Conservation (phyloP, 2,113 vertebrate genomes). For the Desmodus rotundus region DNA sequence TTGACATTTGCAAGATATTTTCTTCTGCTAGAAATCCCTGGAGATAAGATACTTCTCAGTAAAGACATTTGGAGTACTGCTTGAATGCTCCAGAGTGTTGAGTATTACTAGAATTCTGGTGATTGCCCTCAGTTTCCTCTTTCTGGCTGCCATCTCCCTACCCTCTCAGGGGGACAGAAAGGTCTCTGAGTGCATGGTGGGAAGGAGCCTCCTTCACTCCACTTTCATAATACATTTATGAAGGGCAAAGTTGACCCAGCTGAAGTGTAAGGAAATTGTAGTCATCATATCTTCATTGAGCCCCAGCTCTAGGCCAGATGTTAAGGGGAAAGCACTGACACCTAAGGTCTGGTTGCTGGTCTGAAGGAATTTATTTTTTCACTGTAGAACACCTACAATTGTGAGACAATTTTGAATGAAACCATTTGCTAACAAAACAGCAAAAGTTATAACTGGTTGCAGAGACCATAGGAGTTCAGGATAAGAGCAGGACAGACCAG, state of each 20-base stretch:
- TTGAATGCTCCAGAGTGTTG: not conserved
- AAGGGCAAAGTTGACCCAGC: not conserved
- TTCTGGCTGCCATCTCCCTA: not conserved
- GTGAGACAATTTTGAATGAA: not conserved
- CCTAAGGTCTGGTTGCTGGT: not conserved
- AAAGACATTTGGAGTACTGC: not conserved
- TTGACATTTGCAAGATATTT: not conserved
- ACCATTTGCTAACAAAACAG: not conserved
- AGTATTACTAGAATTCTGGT: not conserved
- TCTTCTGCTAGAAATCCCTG: not conserved
- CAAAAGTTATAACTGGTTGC: not conserved
- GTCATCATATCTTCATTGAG: not conserved
- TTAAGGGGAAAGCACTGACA: not conserved
- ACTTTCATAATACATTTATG: not conserved
- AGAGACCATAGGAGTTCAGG: not conserved
- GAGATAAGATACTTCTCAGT: not conserved
- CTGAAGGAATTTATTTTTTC: not conserved
- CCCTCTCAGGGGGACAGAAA: not conserved
- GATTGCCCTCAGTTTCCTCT: not conserved
- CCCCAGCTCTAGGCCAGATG: not conserved
- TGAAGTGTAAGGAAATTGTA: not conserved
- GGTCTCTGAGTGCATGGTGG: not conserved
- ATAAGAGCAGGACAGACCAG: not conserved
- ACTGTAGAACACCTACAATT: not conserved
- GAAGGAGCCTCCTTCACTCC: not conserved